A percentile compares a stretch with the other conserved stretches of the same genome.
phyloP scores from a whole-genome alignment of 2,888 invertebrate genomes.

The Apodemia duryi region DNA sequence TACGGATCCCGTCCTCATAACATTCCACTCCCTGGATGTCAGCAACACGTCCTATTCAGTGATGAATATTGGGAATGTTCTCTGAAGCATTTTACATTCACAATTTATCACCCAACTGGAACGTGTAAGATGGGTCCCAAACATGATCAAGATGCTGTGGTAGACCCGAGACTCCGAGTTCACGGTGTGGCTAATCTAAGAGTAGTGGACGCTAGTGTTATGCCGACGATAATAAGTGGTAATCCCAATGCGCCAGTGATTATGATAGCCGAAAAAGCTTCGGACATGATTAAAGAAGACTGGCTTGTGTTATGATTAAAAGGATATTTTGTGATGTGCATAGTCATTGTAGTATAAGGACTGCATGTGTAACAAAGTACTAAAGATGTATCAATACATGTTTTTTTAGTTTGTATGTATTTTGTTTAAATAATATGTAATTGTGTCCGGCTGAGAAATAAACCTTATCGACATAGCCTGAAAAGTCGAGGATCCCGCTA shows the following conservation, averaged over 20 bases:
- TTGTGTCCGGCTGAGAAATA: neutral
- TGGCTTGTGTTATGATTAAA: constrained; percentile 82
- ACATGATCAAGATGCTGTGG: constrained; percentile 87
- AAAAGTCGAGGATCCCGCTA: too few relatives aligned
- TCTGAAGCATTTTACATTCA: constrained; percentile 88
- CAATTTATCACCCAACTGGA: constrained; percentile 91
- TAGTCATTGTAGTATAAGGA: constrained; percentile 36
- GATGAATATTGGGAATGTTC: constrained; percentile 94
- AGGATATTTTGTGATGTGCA: constrained; percentile 32
- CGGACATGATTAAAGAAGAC: constrained; percentile 93
- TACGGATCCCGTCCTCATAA: constrained; percentile 89
- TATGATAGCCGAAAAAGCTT: constrained; percentile 94
- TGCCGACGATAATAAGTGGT: constrained; percentile 93
- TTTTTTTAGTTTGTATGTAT: constrained; percentile 39
- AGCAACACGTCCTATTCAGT: constrained; percentile 83
- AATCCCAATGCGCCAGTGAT: constrained; percentile 94
- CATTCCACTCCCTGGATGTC: constrained; percentile 91
- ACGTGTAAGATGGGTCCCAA: constrained; percentile 93
- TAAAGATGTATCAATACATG: constrained; percentile 43
- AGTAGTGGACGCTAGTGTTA: constrained; percentile 91
- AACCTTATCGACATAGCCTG: too few relatives aligned
- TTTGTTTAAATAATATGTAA: constrained; percentile 30
- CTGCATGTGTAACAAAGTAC: constrained; percentile 44
- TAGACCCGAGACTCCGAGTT: constrained; percentile 87
- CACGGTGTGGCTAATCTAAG: constrained; percentile 88